Evolutionary conservation across 1,140 invertebrate species (phyloP).

Genomic region (Whitmania pigra): DNA sequence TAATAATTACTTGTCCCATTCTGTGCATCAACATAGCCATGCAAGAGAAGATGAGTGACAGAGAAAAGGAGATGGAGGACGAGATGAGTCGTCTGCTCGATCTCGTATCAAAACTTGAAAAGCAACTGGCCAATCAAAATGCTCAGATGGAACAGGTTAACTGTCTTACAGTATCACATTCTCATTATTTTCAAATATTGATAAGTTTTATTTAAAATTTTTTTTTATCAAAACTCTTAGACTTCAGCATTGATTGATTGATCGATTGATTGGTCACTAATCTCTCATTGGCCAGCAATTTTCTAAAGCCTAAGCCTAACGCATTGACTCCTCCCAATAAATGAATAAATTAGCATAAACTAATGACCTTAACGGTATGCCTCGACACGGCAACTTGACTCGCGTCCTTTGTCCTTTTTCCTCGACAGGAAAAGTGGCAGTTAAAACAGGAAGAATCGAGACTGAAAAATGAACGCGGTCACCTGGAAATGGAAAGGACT

Average conservation of each 20-base stretch:
- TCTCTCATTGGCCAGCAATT: too few species aligned
- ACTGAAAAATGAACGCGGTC: neutral
- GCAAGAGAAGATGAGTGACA: neutral
- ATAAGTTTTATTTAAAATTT: too few species aligned
- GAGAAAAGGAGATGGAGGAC: neutral
- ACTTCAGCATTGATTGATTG: too few species aligned
- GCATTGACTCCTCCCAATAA: too few species aligned
- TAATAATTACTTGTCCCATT: neutral
- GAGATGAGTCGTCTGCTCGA: neutral
- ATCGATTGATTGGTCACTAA: too few species aligned
- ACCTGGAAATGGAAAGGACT: neutral
- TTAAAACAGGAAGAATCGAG: neutral
- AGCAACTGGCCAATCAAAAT: slow-evolving; percentile 3
- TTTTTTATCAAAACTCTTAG: too few species aligned
- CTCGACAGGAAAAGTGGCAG: neutral
- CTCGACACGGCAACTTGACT: too few species aligned
- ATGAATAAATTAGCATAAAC: too few species aligned
- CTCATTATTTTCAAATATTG: too few species aligned
- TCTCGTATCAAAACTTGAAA: neutral
- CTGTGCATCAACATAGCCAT: neutral
- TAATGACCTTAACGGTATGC: too few species aligned
- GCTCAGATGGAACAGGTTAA: neutral
- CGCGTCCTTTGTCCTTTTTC: too few species aligned
- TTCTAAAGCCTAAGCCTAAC: too few species aligned
- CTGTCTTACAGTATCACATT: neutral